Conservation (phyloP, 2,113 vertebrate genomes). For the Macrotis lagotis region DNA sequence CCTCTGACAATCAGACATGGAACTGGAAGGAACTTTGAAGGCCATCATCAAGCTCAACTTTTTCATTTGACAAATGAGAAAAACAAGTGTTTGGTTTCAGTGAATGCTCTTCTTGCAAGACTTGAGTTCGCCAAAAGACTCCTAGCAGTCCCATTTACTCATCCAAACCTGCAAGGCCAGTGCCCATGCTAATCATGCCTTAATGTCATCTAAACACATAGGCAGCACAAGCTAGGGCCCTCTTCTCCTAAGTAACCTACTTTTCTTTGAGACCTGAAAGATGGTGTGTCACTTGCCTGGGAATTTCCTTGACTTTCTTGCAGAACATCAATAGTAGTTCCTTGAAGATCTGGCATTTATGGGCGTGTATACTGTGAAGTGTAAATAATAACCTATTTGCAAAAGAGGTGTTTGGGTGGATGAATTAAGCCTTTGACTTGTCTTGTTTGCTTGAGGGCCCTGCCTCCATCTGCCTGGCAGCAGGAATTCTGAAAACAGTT, state of each 20-base stretch:
- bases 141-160: slow-evolving; percentile 11
- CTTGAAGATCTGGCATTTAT: slow-evolving; percentile 40
- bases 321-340: slow-evolving; percentile 30
- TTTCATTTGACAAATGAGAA: neutral
- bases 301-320: slow-evolving; percentile 53
- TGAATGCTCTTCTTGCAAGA: slow-evolving; percentile 2
- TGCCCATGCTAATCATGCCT: slow-evolving; percentile 25
- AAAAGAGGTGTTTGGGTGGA: slow-evolving; percentile 46
- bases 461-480: slow-evolving; percentile 68
- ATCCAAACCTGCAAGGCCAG: slow-evolving; percentile 25
- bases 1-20: slow-evolving; percentile 39
- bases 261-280: neutral
- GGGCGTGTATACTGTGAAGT: slow-evolving; percentile 48
- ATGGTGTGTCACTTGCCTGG: slow-evolving; percentile 51
- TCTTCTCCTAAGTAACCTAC: slow-evolving; percentile 23
- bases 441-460: slow-evolving; percentile 60
- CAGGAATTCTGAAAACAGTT: slow-evolving; percentile 61
- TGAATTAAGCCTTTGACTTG: slow-evolving; percentile 72
- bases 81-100: slow-evolving; percentile 12
- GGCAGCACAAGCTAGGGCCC: slow-evolving; percentile 16
- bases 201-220: slow-evolving; percentile 14
- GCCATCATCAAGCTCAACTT: neutral
- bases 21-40: neutral
- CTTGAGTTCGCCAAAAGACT: neutral
- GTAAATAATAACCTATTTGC: slow-evolving; percentile 59